These are phyloP conservation scores for Linepithema humile DNA, from an alignment of 1,140 invertebrate genomes.

Conservation along the genomic window DNA sequence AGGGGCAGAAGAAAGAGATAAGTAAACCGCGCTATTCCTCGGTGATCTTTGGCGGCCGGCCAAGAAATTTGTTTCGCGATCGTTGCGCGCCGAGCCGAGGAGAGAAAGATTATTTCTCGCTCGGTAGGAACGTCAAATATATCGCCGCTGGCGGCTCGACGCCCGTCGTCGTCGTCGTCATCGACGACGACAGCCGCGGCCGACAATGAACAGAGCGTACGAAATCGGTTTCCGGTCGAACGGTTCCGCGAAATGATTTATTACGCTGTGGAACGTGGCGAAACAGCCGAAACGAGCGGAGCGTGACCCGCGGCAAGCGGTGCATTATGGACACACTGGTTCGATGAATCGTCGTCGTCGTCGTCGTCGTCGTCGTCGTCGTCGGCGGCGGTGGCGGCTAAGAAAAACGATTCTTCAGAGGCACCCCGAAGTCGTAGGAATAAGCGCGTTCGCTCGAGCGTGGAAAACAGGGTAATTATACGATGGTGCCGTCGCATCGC, in stretches of 20 bases:
- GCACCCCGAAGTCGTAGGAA: constrained; percentile 10
- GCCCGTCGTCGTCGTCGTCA: constrained; percentile 35
- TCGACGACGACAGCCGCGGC: constrained; percentile 39
- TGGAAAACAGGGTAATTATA: constrained; percentile 81
- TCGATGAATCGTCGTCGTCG: constrained; percentile 78
- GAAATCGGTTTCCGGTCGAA: constrained; percentile 83
- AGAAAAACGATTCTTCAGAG: constrained; percentile 8
- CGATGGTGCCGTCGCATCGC: constrained; percentile 67
- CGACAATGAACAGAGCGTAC: constrained; percentile 72
- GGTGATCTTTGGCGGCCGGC: constrained; percentile 19
- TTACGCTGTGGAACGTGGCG: constrained; percentile 80
- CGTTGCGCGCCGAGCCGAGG: constrained; percentile 39
- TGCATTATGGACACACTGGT: constrained; percentile 64
- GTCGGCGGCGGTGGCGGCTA: no score
- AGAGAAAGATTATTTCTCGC: constrained; percentile 59
- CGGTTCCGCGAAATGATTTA: constrained; percentile 83
- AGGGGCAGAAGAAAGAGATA: background rate
- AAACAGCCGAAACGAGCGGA: constrained; percentile 71
- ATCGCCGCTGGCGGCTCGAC: constrained; percentile 38
- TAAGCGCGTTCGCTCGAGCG: constrained; percentile 72
- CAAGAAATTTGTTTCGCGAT: constrained; percentile 50
- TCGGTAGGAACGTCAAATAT: constrained; percentile 64
- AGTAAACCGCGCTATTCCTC: constrained; percentile 23
- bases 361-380: background rate
- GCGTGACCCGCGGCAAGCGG: constrained; percentile 78